Base-by-base conservation (phyloP, 2,888 invertebrate species). In the Dryadula phaetusa region DNA sequence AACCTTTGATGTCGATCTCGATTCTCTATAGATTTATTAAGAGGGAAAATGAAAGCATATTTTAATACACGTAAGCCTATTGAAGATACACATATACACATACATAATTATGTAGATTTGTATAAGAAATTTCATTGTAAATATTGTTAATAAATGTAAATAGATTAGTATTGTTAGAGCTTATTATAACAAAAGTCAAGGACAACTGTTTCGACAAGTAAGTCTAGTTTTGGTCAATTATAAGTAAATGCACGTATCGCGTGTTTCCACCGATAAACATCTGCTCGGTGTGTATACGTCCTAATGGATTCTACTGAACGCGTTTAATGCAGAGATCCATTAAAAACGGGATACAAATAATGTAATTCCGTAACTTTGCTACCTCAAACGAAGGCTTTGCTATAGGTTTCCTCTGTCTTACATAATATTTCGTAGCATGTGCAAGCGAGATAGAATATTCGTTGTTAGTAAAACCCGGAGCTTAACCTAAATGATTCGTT, bases 281-380 rank as follows among this genome's bases (percentile, higher is more conserved):
- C 80, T 76, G 75, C 71, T 75, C 72, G 63, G 72, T 76, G 78
- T 81, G 77, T 81, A 84, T 83, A 79, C 79, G 78, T 80, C 77
- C 74, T 89, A 89, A 91, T 90, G 87, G 87, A 86, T 85, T 86
- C 83, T 79, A 87, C 86, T 82, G 82, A 81, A 79, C 74, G 70
- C 70, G 76, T 81, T 80, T 85, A 82, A 84, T 81, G 77, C 75
- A 73, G 67, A 67, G 73, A 72, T 78, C 81, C 80, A 82, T 83
- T 84, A 83, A 80, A 77, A 78, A 71, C 66, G 69, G 72, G 64
- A 70, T 62, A 70, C 68, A 73, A 73, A 69, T 70, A 66, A 71
- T 67, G 54, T 71, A 49, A 67, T 62, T 67, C 49, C 65, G 68
- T 70, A 68, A 69, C 71, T 72, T 64, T 62, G 52, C 61, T 67